Evolutionary conservation across 2,797 vertebrate genomes (phyloP).

Genomic region (Erethizon dorsatum): DNA sequence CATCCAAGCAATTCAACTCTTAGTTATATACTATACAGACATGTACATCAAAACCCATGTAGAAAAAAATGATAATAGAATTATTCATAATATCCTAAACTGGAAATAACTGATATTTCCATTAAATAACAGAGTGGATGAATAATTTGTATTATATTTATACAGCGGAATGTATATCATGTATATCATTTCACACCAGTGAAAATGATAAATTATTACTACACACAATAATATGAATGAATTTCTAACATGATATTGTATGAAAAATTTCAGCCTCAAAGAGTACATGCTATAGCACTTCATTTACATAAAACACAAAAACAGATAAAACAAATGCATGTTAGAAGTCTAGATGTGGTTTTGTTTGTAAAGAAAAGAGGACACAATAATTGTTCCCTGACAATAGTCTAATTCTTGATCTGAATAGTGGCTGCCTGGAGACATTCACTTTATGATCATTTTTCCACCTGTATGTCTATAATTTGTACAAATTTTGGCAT

Average conservation of each 20-base stretch:
- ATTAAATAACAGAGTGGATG: slow-evolving; percentile 30
- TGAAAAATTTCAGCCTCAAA: not conserved
- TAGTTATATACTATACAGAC: not conserved
- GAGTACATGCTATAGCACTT: not conserved
- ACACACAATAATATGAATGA: not conserved
- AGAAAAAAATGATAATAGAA: not conserved
- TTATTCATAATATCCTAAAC: not conserved
- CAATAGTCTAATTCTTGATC: slow-evolving; percentile 40
- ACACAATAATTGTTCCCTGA: not conserved
- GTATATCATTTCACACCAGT: not conserved
- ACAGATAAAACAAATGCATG: slow-evolving; percentile 17
- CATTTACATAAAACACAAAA: slow-evolving; percentile 14
- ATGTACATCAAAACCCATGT: not conserved
- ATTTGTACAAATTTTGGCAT: slow-evolving; percentile 36
- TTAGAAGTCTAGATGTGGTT: slow-evolving; percentile 8
- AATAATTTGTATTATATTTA: slow-evolving; percentile 10
- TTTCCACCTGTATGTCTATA: not conserved
- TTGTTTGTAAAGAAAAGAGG: slow-evolving; percentile 21
- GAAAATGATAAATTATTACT: not conserved
- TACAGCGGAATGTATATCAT: not conserved
- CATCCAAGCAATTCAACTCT: not conserved
- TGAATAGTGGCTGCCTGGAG: not conserved
- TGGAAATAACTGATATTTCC: not conserved
- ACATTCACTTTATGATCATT: slow-evolving; percentile 16
- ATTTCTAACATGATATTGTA: not conserved